Evolutionary conservation across 2,888 invertebrate species (phyloP), one percentile per base, ranked within the genome.

Genomic region (Aradus depressus): DNA sequence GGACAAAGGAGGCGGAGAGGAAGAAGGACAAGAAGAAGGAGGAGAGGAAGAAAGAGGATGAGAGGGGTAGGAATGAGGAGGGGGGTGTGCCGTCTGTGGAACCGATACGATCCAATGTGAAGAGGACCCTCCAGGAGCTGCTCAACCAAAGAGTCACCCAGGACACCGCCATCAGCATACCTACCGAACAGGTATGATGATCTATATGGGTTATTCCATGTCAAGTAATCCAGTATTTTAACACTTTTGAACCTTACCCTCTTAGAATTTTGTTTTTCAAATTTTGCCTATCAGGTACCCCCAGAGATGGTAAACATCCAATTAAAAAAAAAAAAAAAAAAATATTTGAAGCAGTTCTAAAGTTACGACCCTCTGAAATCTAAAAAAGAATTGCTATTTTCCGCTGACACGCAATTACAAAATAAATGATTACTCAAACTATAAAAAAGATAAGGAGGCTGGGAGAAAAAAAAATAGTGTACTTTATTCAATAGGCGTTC

Each of bases 41-140:
- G 6, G 18, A 16, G 3, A 18, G 50, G 42, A 42, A 48, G 28
- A 21, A 47, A 38, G 26, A 52, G 44, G 8, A 49, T 6, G 2
- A 50, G 21, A 50, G 38, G 47, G 53, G 44, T 34, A 43, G 35
- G 28, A 19, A 44, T 1, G n/a, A 23, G 10, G 45, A 41, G 4
- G 34, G 39, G 26, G 26, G 37, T 14, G 32, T 31, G 8, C 23
- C 10, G 10, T 47, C 47, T 10, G 44, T 73, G 4, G 85, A 86
- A 61, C 80, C 83, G 6, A 78, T 90, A 41, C 72, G 93, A 45
- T 74, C 84, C 2, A 92, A 84, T 65, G 88, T 93, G 19, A 76
- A 84, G 41, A 88, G 87, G 64, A 83, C 86, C 0, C 69, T 95
- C 32, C 70, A 73, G 14, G 80, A 80, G 48, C 73, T 76, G 54